These are phyloP conservation scores for Charanyca ferruginea DNA, from an alignment of 2,888 invertebrate genomes.

Conservation along the genomic window DNA sequence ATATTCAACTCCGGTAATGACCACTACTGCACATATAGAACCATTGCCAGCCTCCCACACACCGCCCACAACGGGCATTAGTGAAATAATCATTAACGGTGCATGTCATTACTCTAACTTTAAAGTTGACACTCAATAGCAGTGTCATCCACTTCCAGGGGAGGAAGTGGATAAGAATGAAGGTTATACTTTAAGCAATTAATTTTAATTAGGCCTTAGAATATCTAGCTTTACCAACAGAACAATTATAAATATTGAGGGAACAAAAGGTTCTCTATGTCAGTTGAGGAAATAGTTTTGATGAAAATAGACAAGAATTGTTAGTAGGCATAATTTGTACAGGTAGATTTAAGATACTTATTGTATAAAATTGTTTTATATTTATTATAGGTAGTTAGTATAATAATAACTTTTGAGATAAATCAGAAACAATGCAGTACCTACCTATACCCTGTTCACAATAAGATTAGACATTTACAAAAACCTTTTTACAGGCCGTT, in stretches of 20 bases:
- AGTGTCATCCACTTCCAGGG: conserved; percentile 82
- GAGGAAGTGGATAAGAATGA: conserved; percentile 83
- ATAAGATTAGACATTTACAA: too few species aligned
- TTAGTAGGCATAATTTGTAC: not conserved
- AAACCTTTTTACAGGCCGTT: too few species aligned
- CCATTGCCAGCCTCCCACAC: conserved; percentile 75
- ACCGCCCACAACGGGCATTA: conserved; percentile 81
- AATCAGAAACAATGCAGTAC: not conserved
- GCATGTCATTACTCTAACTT: conserved; percentile 86
- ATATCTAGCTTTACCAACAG: not conserved
- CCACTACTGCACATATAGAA: conserved; percentile 80
- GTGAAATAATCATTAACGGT: conserved; percentile 85
- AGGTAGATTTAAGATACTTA: not conserved
- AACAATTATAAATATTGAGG: not conserved
- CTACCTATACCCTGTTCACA: too few species aligned
- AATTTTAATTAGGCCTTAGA: conserved; percentile 8
- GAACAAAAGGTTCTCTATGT: too few species aligned
- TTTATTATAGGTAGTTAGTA: not conserved
- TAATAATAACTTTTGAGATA: not conserved
- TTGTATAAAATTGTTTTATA: not conserved
- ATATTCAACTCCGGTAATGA: conserved; percentile 79
- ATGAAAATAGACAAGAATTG: not conserved
- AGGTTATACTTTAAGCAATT: conserved; percentile 68
- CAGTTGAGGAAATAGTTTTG: not conserved
- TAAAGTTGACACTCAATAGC: conserved; percentile 87